phyloP scores from a whole-genome alignment of 2,888 invertebrate genomes.

The Geophilus truncorum region DNA sequence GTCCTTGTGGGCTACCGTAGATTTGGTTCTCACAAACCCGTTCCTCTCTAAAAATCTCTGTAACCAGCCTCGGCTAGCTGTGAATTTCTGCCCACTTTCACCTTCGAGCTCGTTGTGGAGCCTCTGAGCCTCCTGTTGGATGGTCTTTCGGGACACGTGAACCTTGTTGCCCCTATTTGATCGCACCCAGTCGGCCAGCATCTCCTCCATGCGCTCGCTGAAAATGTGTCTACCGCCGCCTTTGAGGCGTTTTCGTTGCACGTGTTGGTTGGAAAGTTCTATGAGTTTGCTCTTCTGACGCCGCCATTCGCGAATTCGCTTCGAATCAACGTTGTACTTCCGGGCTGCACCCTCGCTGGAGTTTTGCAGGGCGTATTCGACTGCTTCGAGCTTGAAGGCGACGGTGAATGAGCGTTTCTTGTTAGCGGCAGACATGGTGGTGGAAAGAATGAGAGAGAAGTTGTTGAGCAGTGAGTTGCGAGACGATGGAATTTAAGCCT shows the following conservation, averaged over 20 bases:
- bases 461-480: too few species aligned
- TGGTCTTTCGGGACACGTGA: not conserved
- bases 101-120: not conserved
- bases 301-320: slow-evolving; percentile 30
- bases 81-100: not conserved
- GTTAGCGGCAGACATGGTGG: not conserved
- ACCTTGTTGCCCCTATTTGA: not conserved
- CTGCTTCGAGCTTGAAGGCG: not conserved
- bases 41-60: not conserved
- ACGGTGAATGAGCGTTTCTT: not conserved
- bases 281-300: not conserved
- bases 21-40: not conserved
- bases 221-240: not conserved
- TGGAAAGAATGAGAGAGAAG: too few species aligned
- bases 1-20: not conserved
- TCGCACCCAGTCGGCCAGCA: not conserved
- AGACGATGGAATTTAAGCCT: not conserved
- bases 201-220: not conserved
- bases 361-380: slow-evolving; percentile 32
- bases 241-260: not conserved
- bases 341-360: slow-evolving; percentile 30
- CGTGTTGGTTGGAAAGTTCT: not conserved
- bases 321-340: slow-evolving; percentile 29
- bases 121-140: not conserved
- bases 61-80: not conserved